A percentile compares a stretch with the other conserved stretches of the same genome.
Evolutionary conservation across 1,140 invertebrate species (phyloP).

Genomic region (Venturia canescens): DNA sequence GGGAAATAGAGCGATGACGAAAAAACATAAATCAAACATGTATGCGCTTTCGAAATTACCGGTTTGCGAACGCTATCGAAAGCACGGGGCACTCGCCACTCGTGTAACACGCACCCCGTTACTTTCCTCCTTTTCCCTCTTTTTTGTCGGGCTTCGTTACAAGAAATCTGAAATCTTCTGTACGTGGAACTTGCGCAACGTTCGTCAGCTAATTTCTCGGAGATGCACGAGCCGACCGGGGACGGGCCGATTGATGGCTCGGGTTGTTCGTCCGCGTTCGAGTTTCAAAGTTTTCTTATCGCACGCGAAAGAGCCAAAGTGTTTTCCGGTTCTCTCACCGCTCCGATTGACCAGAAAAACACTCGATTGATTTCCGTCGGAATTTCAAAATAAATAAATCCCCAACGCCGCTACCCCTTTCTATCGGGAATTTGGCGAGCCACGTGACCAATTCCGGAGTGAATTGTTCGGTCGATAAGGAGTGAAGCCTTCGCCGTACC

Average conservation of each 20-base stretch:
- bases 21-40: neutral
- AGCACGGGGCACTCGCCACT: neutral
- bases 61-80: neutral
- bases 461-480: constrained; percentile 72
- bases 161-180: neutral
- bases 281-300: too few relatives aligned
- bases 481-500: constrained; percentile 49
- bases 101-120: constrained; percentile 3
- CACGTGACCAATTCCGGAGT: constrained; percentile 60
- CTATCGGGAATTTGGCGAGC: constrained; percentile 66
- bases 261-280: too few relatives aligned
- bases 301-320: too few relatives aligned
- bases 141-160: neutral
- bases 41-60: neutral
- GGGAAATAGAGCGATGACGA: too few relatives aligned
- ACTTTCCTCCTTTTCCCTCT: neutral
- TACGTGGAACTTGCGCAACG: neutral
- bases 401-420: constrained; percentile 70
- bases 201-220: neutral
- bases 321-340: too few relatives aligned
- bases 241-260: too few relatives aligned
- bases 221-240: too few relatives aligned
- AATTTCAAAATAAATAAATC: neutral
- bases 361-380: neutral
- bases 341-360: too few relatives aligned